Conservation (phyloP, 35 echinoderm and acorn worm genomes). For the Apostichopus parvimensis region DNA sequence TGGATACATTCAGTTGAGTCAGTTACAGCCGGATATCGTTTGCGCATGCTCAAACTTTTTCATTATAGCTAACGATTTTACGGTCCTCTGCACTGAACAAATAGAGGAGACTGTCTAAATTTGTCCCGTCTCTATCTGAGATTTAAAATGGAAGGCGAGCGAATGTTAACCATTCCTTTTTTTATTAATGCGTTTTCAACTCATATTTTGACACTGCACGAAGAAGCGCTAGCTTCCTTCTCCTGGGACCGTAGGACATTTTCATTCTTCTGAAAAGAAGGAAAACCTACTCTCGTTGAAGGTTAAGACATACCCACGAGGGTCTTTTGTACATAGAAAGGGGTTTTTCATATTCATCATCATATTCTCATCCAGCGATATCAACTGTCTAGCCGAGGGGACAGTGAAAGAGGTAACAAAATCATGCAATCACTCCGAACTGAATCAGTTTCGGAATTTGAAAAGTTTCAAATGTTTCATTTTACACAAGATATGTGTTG, state of each 20-base stretch:
- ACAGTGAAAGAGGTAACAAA: too few species aligned
- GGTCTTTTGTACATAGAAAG: not conserved
- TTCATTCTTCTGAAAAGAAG: not conserved
- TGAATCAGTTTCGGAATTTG: too few species aligned
- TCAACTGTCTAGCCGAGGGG: not conserved
- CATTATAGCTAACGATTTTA: slow-evolving; percentile 2
- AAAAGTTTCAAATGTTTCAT: too few species aligned
- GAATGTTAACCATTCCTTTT: slow-evolving; percentile 21
- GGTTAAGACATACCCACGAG: not conserved
- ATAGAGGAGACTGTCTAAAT: slow-evolving; percentile 15
- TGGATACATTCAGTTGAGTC: slow-evolving; percentile 15
- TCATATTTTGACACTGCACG: slow-evolving; percentile 17
- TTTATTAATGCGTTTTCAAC: slow-evolving; percentile 7
- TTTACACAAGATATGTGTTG: too few species aligned
- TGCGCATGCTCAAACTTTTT: slow-evolving; percentile 12
- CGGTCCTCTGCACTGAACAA: not conserved
- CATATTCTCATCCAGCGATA: not conserved
- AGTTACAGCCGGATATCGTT: not conserved
- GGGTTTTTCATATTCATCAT: slow-evolving; percentile 7
- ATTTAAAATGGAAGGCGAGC: slow-evolving; percentile 6
- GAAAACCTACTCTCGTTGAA: not conserved
- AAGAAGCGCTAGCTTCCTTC: slow-evolving; percentile 9
- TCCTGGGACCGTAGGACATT: slow-evolving; percentile 7
- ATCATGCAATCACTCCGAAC: too few species aligned
- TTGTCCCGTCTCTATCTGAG: slow-evolving; percentile 1